A percentile compares a stretch with the other conserved stretches of the same genome.
Conservation (phyloP, 2,797 vertebrate genomes). For the Antennarius maculatus region DNA sequence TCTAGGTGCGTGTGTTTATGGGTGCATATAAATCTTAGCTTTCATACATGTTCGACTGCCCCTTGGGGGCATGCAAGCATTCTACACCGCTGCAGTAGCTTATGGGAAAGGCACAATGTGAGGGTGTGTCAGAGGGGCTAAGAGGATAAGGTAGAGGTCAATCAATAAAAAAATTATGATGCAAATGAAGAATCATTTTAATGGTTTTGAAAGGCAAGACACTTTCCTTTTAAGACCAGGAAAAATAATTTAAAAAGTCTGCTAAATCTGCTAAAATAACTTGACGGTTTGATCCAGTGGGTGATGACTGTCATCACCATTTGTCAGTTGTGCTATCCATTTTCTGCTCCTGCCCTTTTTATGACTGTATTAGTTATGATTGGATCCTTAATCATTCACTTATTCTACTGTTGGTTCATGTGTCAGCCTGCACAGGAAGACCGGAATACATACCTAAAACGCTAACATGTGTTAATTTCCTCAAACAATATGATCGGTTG, state of each 20-base stretch:
- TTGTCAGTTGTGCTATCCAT: slow-evolving; percentile 28
- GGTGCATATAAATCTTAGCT: slow-evolving; percentile 45
- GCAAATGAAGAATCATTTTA: neutral
- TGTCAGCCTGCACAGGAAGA: slow-evolving; percentile 30
- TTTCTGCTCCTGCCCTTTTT: slow-evolving; percentile 36
- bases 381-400: slow-evolving; percentile 60
- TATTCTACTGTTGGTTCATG: slow-evolving; percentile 61
- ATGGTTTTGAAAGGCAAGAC: too few species aligned
- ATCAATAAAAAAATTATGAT: neutral
- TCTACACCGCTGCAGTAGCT: slow-evolving; percentile 27
- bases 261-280: slow-evolving; percentile 22
- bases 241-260: slow-evolving; percentile 12
- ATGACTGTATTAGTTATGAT: slow-evolving; percentile 63
- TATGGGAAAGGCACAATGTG: slow-evolving; percentile 17
- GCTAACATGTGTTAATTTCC: slow-evolving; percentile 62
- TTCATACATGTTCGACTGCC: slow-evolving; percentile 67
- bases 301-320: slow-evolving; percentile 43
- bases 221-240: neutral
- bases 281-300: slow-evolving; percentile 24
- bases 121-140: slow-evolving; percentile 9
- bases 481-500: slow-evolving; percentile 54
- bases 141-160: slow-evolving; percentile 2
- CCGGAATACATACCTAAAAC: slow-evolving; percentile 58
- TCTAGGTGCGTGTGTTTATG: slow-evolving; percentile 39
- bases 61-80: slow-evolving; percentile 28